These are phyloP conservation scores for Pheosia gnoma DNA, from an alignment of 2,888 invertebrate genomes.

Conservation along the genomic window DNA sequence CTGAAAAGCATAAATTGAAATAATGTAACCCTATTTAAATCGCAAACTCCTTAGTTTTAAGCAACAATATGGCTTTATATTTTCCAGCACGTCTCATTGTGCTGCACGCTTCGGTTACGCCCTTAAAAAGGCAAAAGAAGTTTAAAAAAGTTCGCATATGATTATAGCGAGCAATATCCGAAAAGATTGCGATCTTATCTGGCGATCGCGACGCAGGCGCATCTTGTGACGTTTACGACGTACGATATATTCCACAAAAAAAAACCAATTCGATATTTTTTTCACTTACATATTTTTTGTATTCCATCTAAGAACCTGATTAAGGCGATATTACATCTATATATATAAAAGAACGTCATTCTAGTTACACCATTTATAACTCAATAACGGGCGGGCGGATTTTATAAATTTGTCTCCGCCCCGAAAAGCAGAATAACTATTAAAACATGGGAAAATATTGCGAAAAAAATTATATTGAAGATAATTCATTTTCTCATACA, in stretches of 20 bases:
- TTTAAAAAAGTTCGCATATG: slow-evolving; percentile 74
- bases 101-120: slow-evolving; percentile 67
- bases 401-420: too few species aligned
- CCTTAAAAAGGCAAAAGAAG: slow-evolving; percentile 52
- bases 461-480: too few species aligned
- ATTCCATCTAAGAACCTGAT: too few species aligned
- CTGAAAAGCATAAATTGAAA: slow-evolving; percentile 27
- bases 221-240: slow-evolving; percentile 63
- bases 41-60: slow-evolving; percentile 34
- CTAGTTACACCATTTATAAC: too few species aligned
- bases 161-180: slow-evolving; percentile 83
- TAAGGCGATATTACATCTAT: too few species aligned
- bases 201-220: slow-evolving; percentile 70
- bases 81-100: slow-evolving; percentile 65
- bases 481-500: too few species aligned
- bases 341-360: too few species aligned
- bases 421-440: too few species aligned
- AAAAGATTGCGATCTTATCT: slow-evolving; percentile 82
- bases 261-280: not conserved
- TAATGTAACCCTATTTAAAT: slow-evolving; percentile 22
- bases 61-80: slow-evolving; percentile 54
- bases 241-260: slow-evolving; percentile 52
- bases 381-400: too few species aligned
- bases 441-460: too few species aligned
- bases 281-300: too few species aligned